Conservation (phyloP, 2,888 invertebrate species). For the Drosophila antonietae region DNA sequence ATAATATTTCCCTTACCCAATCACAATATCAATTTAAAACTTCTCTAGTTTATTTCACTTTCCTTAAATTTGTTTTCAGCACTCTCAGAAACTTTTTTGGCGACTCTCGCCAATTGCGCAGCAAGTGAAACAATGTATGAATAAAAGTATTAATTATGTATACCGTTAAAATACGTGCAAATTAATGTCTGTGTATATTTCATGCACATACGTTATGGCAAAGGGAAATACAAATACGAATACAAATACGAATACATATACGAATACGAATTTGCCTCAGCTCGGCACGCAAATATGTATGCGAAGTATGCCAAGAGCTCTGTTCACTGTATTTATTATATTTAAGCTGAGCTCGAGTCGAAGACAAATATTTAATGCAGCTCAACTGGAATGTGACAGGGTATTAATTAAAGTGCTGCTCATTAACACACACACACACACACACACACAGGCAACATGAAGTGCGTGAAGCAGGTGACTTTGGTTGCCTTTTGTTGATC, state of each 20-base stretch:
- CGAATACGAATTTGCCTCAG: background rate
- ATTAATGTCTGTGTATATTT: conserved; percentile 57
- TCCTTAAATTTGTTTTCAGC: background rate
- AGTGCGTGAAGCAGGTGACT: background rate
- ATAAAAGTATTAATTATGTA: conserved; percentile 70
- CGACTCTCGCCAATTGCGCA: conserved; percentile 19
- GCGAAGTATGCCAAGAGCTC: conserved; percentile 26
- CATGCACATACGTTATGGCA: conserved; percentile 19
- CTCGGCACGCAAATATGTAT: background rate
- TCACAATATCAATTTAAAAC: background rate
- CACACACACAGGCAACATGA: background rate
- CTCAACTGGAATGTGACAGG: conserved; percentile 9
- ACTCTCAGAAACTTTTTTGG: background rate
- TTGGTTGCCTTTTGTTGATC: conserved; percentile 1
- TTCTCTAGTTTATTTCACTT: background rate
- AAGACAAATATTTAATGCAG: conserved; percentile 23
- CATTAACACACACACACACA: conserved; percentile 17
- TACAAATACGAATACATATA: background rate
- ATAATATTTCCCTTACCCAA: background rate
- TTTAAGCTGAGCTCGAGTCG: conserved; percentile 33
- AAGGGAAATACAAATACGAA: background rate
- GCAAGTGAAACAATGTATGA: conserved; percentile 51
- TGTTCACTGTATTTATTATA: conserved; percentile 16
- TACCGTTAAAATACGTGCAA: conserved; percentile 49
- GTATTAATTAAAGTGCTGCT: conserved; percentile 29